A percentile compares a stretch with the other conserved stretches of the same genome.
Conservation (phyloP, 2,888 invertebrate genomes). For the Microchrysa polita region DNA sequence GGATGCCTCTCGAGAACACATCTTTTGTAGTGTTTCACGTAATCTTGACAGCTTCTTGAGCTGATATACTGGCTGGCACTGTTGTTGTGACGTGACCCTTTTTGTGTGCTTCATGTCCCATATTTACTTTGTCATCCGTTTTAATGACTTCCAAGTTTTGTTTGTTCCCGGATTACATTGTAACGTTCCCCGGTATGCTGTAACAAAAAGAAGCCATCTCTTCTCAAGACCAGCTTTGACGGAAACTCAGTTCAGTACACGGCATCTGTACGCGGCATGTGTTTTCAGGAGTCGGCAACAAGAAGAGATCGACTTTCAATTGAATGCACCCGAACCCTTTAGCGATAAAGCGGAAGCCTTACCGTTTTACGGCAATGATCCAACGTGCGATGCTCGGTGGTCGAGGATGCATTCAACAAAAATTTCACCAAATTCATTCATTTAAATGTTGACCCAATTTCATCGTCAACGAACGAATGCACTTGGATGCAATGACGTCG, state of each 20-base stretch:
- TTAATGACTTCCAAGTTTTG: constrained; percentile 29
- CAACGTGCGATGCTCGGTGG: constrained; percentile 19
- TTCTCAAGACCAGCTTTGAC: not conserved
- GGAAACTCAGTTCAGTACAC: not conserved
- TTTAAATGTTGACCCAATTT: constrained; percentile 43
- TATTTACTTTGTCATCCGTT: constrained; percentile 34
- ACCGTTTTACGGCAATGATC: constrained; percentile 5
- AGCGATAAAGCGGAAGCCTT: not conserved
- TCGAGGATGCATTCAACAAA: constrained; percentile 32
- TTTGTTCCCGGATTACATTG: constrained; percentile 28
- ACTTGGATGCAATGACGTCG: constrained; percentile 44
- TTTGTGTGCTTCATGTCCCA: not conserved
- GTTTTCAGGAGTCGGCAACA: not conserved
- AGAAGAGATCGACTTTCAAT: not conserved
- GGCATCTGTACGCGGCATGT: constrained; percentile 8
- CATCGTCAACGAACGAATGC: constrained; percentile 34
- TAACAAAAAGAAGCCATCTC: not conserved
- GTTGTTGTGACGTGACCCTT: not conserved
- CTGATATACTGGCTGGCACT: too few species aligned
- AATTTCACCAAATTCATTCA: constrained; percentile 38
- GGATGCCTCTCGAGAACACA: too few species aligned
- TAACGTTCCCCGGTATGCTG: not conserved
- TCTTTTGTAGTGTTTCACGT: not conserved
- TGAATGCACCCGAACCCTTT: not conserved
- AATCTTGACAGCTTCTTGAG: constrained; percentile 7